A percentile compares a stretch with the other conserved stretches of the same genome.
Conservation (phyloP, 2,113 vertebrate genomes). For the Oceanodroma tethys region DNA sequence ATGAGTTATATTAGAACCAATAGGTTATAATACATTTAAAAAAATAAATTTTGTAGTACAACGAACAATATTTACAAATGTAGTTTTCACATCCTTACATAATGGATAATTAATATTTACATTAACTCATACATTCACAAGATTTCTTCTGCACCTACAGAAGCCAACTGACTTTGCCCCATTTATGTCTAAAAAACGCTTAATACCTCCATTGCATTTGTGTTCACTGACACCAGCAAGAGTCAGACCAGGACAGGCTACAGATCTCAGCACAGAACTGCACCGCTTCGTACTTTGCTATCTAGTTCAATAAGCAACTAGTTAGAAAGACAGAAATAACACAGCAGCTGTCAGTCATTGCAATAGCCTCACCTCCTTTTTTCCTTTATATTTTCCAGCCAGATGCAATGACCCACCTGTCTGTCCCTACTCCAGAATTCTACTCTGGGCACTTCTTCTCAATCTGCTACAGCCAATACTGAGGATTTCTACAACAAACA, state of each 20-base stretch:
- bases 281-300: not conserved
- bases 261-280: not conserved
- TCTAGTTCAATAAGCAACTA: not conserved
- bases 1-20: not conserved
- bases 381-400: not conserved
- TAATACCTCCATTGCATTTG: not conserved
- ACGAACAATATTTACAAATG: not conserved
- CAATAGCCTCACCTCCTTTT: not conserved
- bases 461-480: not conserved
- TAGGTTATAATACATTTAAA: not conserved
- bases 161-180: not conserved
- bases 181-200: fast-evolving
- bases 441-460: not conserved
- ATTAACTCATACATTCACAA: not conserved
- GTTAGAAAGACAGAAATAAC: not conserved
- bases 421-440: not conserved
- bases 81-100: not conserved
- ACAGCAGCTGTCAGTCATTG: not conserved
- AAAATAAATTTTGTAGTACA: not conserved
- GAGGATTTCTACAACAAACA: not conserved
- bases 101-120: not conserved
- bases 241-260: not conserved
- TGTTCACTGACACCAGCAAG: not conserved
- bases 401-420: not conserved
- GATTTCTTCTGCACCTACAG: not conserved